Evolutionary conservation across 37 sponge, comb jelly and placozoan species (phyloP), one percentile per base, ranked within the genome.

Genomic region (Chondrilla cf. caribensis): DNA sequence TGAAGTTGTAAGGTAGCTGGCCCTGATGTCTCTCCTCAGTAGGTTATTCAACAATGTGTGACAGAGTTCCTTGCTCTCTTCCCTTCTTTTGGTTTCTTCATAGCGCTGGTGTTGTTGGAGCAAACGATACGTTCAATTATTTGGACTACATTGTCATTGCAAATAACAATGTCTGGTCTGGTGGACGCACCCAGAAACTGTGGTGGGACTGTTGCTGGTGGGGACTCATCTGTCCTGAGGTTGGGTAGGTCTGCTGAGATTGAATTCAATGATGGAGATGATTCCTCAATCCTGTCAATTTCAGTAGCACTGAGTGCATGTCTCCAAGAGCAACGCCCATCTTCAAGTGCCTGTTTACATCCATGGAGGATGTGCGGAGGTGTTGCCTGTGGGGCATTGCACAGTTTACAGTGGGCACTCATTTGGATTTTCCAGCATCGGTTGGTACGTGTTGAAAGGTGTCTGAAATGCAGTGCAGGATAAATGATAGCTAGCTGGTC

Each of bases 401-500:
- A 55, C 17, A 55, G 17, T 55, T 55, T 55, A 55, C 57, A 55
- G 57, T 17, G 17, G 17, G 57, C n/a, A n/a, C n/a, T n/a, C 18
- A 5, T 21, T 33, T n/a, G 57, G 0, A 83, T 21, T 7, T 72
- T 70, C 76, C 84, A 83, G 28, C 75, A 36, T 37, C 42, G 58
- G 60, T 83, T 83, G 22, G 60, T 14, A 25, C 59, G 73, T 1
- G 73, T 83, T 6, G 84, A 76, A 2, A 59, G 32, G 84, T 83
- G 58, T 78, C 79, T 26, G 79, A 78, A n/a, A 17, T 58, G 11
- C 11, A 29, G 22, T 43, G 11, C 5, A 78, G 33, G 22, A 78
- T 8, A 51, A 78, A 78, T 8, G 55, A 51, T 55, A 78, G 47
- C 33, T 78, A 58, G 25, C 79, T 58, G 22, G 54, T 22, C 5